Conservation (phyloP, 2,797 vertebrate genomes). For the Coccyzus lansbergi region DNA sequence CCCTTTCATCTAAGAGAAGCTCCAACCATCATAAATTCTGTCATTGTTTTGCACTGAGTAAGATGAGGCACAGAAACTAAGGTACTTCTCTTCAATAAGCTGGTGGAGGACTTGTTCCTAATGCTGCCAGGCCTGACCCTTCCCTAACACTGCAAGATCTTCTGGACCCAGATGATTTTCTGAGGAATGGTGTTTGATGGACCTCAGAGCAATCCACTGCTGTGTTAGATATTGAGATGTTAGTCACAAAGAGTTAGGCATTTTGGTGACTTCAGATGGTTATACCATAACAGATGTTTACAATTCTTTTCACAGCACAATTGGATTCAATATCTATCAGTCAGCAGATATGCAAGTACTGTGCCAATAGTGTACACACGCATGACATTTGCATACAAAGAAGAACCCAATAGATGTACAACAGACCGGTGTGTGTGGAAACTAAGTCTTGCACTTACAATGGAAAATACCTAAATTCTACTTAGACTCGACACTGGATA, state of each 20-base stretch:
- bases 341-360: not conserved
- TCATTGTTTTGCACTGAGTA: not conserved
- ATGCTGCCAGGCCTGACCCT: not conserved
- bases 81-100: not conserved
- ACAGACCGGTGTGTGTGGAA: fast-evolving
- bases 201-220: not conserved
- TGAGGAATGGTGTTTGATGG: not conserved
- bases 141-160: not conserved
- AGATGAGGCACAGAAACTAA: not conserved
- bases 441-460: not conserved
- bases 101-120: not conserved
- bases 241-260: not conserved
- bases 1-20: not conserved
- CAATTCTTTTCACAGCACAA: not conserved
- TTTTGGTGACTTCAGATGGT: not conserved
- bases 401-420: not conserved
- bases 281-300: not conserved
- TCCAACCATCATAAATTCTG: not conserved
- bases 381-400: fast-evolving
- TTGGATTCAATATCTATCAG: not conserved
- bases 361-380: not conserved
- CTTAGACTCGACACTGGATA: not conserved
- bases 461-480: not conserved
- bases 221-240: not conserved
- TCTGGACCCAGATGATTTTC: not conserved